Conservation (phyloP, 2,797 vertebrate species). For the Saguinus oedipus region DNA sequence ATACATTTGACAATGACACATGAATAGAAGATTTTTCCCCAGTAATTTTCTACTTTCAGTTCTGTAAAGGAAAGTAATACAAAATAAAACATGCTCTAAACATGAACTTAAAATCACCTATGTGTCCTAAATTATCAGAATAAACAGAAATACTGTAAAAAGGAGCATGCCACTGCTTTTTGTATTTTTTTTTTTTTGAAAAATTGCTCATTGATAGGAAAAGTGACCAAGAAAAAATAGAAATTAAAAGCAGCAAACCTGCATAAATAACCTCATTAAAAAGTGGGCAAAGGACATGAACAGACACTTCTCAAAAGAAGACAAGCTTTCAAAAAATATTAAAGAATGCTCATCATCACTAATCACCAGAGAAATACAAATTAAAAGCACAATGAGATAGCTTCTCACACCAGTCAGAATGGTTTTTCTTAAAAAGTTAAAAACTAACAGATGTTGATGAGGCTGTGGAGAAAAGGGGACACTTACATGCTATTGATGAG, state of each 20-base stretch:
- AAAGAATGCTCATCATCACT: background rate
- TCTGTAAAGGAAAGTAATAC: background rate
- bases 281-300: background rate
- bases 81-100: background rate
- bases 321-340: background rate
- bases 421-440: background rate
- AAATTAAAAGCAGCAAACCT: background rate
- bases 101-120: background rate
- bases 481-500: background rate
- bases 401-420: background rate
- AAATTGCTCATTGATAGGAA: background rate
- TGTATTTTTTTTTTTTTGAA: background rate
- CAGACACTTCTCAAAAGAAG: background rate
- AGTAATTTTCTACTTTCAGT: background rate
- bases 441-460: background rate
- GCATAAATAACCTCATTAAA: background rate
- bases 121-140: background rate
- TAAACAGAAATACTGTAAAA: constrained; percentile 1
- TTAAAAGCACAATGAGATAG: background rate
- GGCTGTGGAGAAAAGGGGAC: background rate
- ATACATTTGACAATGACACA: background rate
- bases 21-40: background rate
- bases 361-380: background rate
- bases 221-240: background rate
- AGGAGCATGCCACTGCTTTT: background rate